Conservation (phyloP, 2,888 invertebrate species). For the Steinernema hermaphroditum region DNA sequence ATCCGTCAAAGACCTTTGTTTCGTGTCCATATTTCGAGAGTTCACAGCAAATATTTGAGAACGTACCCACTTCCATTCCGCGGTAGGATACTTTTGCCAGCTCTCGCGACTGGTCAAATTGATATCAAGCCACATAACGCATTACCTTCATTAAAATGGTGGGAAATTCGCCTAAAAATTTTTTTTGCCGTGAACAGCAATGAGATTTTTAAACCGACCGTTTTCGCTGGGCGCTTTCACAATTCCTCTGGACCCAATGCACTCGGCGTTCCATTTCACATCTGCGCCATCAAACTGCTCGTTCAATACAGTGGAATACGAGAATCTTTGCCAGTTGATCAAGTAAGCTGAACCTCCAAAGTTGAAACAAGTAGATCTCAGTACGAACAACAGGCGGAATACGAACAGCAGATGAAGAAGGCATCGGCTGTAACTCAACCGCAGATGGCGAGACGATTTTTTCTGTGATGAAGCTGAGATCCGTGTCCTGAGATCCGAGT, state of each 20-base stretch:
- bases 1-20: background rate
- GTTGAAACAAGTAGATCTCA: background rate
- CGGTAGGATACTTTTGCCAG: background rate
- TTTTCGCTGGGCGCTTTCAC: background rate
- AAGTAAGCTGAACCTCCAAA: constrained; percentile 1
- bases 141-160: constrained; percentile 4
- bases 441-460: constrained; percentile 9
- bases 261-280: constrained; percentile 19
- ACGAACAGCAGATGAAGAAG: background rate
- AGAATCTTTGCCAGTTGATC: background rate
- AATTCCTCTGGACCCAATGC: background rate
- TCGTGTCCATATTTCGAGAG: background rate
- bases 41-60: background rate
- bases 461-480: constrained; percentile 21
- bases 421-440: too few relatives aligned
- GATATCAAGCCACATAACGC: constrained; percentile 19
- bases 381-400: background rate
- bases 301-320: background rate
- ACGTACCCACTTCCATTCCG: constrained; percentile 12
- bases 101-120: constrained; percentile 8
- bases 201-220: background rate
- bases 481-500: background rate
- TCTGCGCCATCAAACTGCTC: background rate
- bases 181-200: background rate
- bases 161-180: background rate